Evolutionary conservation across 2,888 invertebrate genomes (phyloP), one percentile per base, ranked within the genome.

Genomic region (Drosophila recens): DNA sequence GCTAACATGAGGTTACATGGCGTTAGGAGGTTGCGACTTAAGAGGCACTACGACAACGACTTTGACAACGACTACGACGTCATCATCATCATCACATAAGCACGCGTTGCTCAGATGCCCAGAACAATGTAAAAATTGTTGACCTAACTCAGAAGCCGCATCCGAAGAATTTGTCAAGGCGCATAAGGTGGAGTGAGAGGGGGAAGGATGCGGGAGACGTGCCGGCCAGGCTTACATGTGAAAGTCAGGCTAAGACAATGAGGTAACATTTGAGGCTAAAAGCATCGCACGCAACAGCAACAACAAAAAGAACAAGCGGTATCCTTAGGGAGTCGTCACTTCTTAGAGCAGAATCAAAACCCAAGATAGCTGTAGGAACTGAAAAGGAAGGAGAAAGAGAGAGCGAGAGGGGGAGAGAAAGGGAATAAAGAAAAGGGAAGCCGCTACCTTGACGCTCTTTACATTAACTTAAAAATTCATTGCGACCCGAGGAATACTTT

Each of bases 381-480:
- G 11, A 23, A 20, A 30, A 30, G 38, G 23, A 13, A 4, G 54
- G 15, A 20, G 27, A 20, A 9, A 40, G 6, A 30, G 30, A 8
- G 30, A 11, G 9, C 3, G 17, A 4, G 30, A 17, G 4, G 4
- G 6, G 20, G 20, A 10, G 5, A n/a, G 27, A 38, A 8, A 43
- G 56, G 53, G 33, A 58, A 56, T 33, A 34, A 27, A 27, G 34
- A 13, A 38, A 1, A 38, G 4, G 20, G 54, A 15, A 33, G 52
- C 62, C 52, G 54, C 57, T 64, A 67, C 72, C 81, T 66, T 27
- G 59, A 38, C 57, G 68, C 80, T 83, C 83, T 87, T 82, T 85
- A 67, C 82, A 76, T 79, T 82, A 68, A 84, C 75, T 84, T 87
- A 87, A 87, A 87, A 89, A 85, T 89, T 85, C 84, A 85, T 87